Evolutionary conservation across 2,113 vertebrate species (phyloP).

Genomic region (Sylvietta virens): DNA sequence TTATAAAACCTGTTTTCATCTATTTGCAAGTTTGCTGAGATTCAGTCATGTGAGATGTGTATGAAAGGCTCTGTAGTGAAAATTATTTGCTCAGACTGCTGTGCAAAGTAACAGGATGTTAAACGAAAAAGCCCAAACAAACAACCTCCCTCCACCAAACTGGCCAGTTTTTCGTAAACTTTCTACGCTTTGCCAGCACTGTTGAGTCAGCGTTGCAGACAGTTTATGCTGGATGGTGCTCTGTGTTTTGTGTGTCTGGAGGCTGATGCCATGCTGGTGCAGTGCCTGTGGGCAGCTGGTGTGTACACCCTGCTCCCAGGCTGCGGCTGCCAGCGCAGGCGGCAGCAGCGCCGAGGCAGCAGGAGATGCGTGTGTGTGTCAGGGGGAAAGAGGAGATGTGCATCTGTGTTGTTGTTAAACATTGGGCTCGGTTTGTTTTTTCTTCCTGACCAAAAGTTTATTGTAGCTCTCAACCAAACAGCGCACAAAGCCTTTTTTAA

Average conservation of each 20-base stretch:
- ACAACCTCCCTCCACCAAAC: background rate
- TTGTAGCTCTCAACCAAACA: background rate
- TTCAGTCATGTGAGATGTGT: background rate
- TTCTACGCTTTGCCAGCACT: background rate
- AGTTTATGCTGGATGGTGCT: background rate
- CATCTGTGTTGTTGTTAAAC: background rate
- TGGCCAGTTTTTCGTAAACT: background rate
- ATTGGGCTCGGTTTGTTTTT: background rate
- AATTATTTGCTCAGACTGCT: background rate
- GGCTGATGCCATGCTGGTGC: background rate
- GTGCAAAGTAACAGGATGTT: background rate
- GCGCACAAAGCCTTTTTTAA: background rate
- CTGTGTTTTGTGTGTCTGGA: background rate
- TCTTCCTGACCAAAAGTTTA: background rate
- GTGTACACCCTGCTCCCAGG: background rate
- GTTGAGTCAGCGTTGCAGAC: background rate
- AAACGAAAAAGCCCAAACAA: background rate
- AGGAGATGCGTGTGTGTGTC: fast-evolving
- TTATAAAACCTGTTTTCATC: background rate
- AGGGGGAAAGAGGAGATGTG: background rate
- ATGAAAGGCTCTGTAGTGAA: background rate
- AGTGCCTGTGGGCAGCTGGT: background rate
- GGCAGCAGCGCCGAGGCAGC: background rate
- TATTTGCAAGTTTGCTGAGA: background rate
- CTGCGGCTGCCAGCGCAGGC: background rate